Percentiles rank a stretch among this genome's conserved stretches.
Conservation (phyloP, 2,888 invertebrate species). For the Caenorhabditis zanzibari region DNA sequence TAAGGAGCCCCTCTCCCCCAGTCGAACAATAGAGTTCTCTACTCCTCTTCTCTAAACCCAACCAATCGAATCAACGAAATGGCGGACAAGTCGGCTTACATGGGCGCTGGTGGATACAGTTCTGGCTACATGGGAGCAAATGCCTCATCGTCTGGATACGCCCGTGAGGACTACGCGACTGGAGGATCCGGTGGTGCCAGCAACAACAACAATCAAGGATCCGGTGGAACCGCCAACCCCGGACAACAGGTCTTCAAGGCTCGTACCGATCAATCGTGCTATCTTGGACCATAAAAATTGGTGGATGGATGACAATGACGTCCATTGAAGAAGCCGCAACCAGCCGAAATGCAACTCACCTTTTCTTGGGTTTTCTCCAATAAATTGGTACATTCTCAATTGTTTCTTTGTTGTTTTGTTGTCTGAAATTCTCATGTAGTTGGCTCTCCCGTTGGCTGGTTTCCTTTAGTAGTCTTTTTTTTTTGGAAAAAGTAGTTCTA, state of each 20-base stretch:
- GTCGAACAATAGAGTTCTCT: neutral
- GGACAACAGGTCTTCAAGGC: conserved; percentile 65
- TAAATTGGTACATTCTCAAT: neutral
- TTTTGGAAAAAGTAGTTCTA: no score
- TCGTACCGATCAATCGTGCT: conserved; percentile 60
- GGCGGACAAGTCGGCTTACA: conserved; percentile 62
- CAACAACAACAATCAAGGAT: conserved; percentile 15
- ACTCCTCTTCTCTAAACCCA: conserved; percentile 12
- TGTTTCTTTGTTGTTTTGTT: neutral
- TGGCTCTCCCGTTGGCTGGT: no score
- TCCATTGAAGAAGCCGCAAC: conserved; percentile 10
- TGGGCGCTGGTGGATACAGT: conserved; percentile 59
- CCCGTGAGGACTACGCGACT: conserved; percentile 55
- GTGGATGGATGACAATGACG: neutral
- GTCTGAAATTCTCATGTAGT: neutral
- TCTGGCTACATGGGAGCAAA: conserved; percentile 60
- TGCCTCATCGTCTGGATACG: conserved; percentile 55
- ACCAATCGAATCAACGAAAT: conserved; percentile 40
- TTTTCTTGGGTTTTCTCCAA: conserved; percentile 9
- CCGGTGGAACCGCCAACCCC: conserved; percentile 25
- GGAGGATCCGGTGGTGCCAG: conserved; percentile 47
- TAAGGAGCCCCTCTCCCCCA: neutral
- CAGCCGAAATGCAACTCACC: conserved; percentile 22
- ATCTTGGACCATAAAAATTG: conserved; percentile 54
- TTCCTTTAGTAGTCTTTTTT: no score